Percentiles rank a stretch among this genome's conserved stretches.
Conservation (phyloP, 1,140 invertebrate genomes). For the Drosophila nasuta region DNA sequence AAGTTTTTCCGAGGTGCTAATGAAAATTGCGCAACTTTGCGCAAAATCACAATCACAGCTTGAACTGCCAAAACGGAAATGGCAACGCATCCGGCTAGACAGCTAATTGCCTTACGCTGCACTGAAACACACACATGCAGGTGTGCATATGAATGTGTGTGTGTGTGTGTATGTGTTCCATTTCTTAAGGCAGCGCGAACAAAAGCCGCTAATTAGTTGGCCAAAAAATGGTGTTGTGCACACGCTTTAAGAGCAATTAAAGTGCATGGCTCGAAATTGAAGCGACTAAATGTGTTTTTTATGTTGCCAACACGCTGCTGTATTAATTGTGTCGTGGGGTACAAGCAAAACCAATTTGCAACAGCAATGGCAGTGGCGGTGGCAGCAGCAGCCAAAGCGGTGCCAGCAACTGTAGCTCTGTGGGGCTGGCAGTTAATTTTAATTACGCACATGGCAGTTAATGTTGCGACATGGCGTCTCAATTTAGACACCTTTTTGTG, state of each 20-base stretch:
- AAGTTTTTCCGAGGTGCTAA: slow-evolving; percentile 66
- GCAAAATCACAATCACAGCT: slow-evolving; percentile 13
- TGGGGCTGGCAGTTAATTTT: slow-evolving; percentile 71
- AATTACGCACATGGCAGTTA: slow-evolving; percentile 74
- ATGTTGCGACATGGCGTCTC: slow-evolving; percentile 69
- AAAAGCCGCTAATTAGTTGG: slow-evolving; percentile 60
- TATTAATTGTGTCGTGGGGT: slow-evolving; percentile 46
- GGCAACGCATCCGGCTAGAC: slow-evolving; percentile 19
- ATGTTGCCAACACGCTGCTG: slow-evolving; percentile 42
- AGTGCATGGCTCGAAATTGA: slow-evolving; percentile 28
- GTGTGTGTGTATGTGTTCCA: slow-evolving; percentile 11
- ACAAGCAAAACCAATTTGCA: slow-evolving; percentile 81
- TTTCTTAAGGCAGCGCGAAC: slow-evolving; percentile 1
- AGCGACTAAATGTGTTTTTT: slow-evolving; percentile 65
- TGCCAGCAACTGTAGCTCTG: slow-evolving; percentile 31
- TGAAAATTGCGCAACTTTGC: slow-evolving; percentile 74
- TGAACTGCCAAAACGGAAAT: slow-evolving; percentile 30
- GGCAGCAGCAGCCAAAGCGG: slow-evolving; percentile 39
- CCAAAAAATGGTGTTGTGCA: slow-evolving; percentile 27
- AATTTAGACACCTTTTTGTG: slow-evolving; percentile 76
- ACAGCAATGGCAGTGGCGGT: slow-evolving; percentile 15
- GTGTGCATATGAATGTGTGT: slow-evolving; percentile 13
- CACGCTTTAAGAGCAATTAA: slow-evolving; percentile 35
- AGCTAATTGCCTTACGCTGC: slow-evolving; percentile 55
- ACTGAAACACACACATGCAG: not conserved